Evolutionary conservation across 1,140 invertebrate genomes (phyloP), one percentile per base, ranked within the genome.

Genomic region (Trigoniulus corallinus): DNA sequence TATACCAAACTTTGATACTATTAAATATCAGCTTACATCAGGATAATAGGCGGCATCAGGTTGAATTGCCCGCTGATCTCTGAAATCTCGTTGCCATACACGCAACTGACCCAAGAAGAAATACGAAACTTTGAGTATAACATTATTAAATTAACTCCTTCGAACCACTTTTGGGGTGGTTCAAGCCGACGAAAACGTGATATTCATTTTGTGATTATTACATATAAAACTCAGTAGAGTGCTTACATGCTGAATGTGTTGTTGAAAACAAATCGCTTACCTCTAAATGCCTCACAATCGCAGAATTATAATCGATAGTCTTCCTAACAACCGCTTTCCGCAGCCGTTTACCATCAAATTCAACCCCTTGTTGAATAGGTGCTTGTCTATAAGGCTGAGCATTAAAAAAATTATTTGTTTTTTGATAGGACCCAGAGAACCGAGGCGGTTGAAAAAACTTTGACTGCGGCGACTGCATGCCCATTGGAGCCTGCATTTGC

Each of bases 251-350:
- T n/a, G n/a, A n/a, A n/a, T n/a, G n/a, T n/a, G n/a, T n/a, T n/a
- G n/a, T n/a, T n/a, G n/a, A n/a, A n/a, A n/a, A n/a, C n/a, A n/a
- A n/a, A n/a, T n/a, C n/a, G 54, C 53, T 67, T 69, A 83, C 82
- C 75, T 95, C 84, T 58, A 98, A 69, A 60, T 82, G 81, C 64
- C 87, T 88, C 47, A 95, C 84, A 57, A 96, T 83, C 27, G 92
- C 80, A n/a, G 89, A 81, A 75, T 97, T 97, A 67, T 97, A 97
- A 72, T 98, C 94, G 40, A 98, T 88, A 40, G 93, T 97, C 74
- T 95, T 96, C 57, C 93, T 74, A 77, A 96, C 93, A 50, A 95
- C 85, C 54, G 89, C 89, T 72, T 97, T 98, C 58, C 93, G 70
- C 51, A 96, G 74, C 52, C 91, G 76, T 73, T 96, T 95, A 26